Evolutionary conservation across 2,113 vertebrate species (phyloP).

Genomic region (Gymnobelideus leadbeateri): DNA sequence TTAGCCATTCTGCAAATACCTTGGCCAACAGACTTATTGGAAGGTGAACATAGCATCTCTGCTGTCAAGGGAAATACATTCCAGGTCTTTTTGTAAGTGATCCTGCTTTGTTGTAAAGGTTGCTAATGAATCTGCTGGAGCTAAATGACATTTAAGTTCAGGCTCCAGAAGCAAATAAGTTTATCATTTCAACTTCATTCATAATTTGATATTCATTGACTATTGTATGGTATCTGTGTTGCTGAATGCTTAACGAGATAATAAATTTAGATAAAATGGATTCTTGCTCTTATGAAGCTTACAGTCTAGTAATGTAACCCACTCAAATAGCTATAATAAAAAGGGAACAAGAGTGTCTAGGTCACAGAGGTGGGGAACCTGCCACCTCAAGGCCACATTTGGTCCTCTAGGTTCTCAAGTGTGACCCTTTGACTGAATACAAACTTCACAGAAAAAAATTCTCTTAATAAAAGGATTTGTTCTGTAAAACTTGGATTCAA

Average conservation of each 20-base stretch:
- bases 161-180: background rate
- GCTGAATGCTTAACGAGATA: background rate
- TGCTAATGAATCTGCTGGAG: background rate
- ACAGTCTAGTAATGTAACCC: background rate
- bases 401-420: no score
- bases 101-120: conserved; percentile 28
- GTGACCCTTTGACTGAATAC: no score
- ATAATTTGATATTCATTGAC: background rate
- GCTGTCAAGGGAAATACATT: background rate
- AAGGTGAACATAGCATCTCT: background rate
- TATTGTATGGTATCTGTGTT: background rate
- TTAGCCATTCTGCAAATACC: conserved; percentile 1
- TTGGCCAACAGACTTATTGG: conserved; percentile 42
- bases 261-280: background rate
- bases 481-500: no score
- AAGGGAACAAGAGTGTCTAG: background rate
- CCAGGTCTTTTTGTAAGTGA: background rate
- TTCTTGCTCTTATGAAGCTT: background rate
- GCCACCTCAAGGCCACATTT: no score
- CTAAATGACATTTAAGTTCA: background rate
- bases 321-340: background rate
- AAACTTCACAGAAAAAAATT: no score
- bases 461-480: no score
- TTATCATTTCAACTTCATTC: background rate
- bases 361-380: no score